phyloP scores from a whole-genome alignment of 1,140 invertebrate genomes.

The Acyrthosiphon pisum region DNA sequence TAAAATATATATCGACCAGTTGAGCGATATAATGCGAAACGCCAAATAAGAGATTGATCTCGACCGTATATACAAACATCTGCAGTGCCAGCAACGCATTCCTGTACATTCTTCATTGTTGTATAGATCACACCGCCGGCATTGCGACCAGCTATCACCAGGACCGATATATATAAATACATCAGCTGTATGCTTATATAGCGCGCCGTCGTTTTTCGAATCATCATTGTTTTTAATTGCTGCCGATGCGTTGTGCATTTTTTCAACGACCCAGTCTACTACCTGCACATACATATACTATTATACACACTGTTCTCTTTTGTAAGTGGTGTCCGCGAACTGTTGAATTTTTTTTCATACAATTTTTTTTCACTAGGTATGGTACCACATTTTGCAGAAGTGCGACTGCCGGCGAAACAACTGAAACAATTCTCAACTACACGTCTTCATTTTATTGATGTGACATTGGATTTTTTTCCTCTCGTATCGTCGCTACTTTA shows the following conservation, averaged over 20 bases:
- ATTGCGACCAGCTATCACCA: not conserved
- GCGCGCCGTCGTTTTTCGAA: constrained; percentile 13
- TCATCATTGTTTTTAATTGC: constrained; percentile 52
- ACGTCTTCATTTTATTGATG: constrained; percentile 22
- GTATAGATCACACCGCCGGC: constrained; percentile 45
- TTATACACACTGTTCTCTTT: not conserved
- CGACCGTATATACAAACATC: constrained; percentile 17
- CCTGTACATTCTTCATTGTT: constrained; percentile 45
- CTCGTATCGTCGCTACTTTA: not conserved
- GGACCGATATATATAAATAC: constrained; percentile 20
- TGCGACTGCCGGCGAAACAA: constrained; percentile 17
- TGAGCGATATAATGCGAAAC: not conserved
- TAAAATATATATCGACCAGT: not conserved
- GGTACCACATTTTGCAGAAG: constrained; percentile 18
- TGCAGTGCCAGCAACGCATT: constrained; percentile 41
- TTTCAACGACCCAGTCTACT: constrained; percentile 37
- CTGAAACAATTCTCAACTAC: constrained; percentile 24
- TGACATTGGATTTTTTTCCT: constrained; percentile 3
- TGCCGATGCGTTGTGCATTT: constrained; percentile 33
- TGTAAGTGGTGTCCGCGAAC: not conserved
- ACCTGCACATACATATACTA: not conserved
- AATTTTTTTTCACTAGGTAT: not conserved
- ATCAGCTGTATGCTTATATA: constrained; percentile 20
- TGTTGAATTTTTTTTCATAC: constrained; percentile 30
- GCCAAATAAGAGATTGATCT: constrained; percentile 41